Percentiles rank a stretch among this genome's conserved stretches.
phyloP scores from a whole-genome alignment of 2,888 invertebrate species.

The Cancer borealis region DNA sequence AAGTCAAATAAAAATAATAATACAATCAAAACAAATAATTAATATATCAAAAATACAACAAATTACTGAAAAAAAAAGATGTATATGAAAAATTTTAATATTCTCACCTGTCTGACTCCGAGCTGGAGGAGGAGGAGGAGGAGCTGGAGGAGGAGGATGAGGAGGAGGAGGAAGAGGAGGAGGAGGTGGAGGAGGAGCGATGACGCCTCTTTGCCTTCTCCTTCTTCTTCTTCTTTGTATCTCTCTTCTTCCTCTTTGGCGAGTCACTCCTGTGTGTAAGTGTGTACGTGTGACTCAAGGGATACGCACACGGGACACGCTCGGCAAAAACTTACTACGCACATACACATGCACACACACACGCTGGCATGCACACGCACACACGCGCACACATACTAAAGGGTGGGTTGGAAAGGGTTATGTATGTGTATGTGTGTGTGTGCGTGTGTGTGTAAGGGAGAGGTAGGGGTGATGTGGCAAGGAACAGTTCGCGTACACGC shows the following conservation, averaged over 20 bases:
- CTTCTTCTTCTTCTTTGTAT: constrained; percentile 74
- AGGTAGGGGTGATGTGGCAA: neutral
- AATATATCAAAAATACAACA: neutral
- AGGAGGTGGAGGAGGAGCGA: constrained; percentile 74
- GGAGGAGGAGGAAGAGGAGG: constrained; percentile 70
- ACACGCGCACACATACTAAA: constrained; percentile 46
- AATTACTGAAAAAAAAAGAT: neutral
- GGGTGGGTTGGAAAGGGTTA: constrained; percentile 50
- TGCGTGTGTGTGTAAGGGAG: neutral
- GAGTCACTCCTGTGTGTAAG: constrained; percentile 71
- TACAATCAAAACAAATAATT: neutral
- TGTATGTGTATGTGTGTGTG: constrained; percentile 28
- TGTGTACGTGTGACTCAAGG: neutral
- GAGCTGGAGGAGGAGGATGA: constrained; percentile 69
- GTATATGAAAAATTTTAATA: neutral
- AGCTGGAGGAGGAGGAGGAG: constrained; percentile 68
- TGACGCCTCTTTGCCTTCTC: constrained; percentile 73
- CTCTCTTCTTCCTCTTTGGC: constrained; percentile 74
- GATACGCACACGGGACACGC: neutral
- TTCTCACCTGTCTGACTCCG: constrained; percentile 66
- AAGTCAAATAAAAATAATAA: neutral
- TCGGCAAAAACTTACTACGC: constrained; percentile 33
- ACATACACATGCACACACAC: constrained; percentile 68
- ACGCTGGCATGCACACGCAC: constrained; percentile 57
- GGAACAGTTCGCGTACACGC: neutral